Evolutionary conservation across 2,888 invertebrate genomes (phyloP).

Genomic region (Taphrorychus bicolor): DNA sequence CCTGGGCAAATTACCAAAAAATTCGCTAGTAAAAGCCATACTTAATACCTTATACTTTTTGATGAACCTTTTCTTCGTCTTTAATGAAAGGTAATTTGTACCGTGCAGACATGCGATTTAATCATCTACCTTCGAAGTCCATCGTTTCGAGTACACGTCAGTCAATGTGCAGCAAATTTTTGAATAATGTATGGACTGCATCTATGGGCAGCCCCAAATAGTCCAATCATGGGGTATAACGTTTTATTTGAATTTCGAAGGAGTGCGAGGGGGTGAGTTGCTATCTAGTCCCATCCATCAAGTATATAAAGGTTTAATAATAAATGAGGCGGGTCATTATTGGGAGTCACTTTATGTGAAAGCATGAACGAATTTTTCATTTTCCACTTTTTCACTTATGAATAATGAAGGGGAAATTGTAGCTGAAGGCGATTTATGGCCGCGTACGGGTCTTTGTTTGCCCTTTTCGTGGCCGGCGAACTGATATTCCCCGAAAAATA

Average conservation of each 20-base stretch:
- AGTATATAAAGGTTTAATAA: slow-evolving; percentile 49
- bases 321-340: slow-evolving; percentile 53
- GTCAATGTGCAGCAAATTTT: background rate
- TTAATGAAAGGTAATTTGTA: slow-evolving; percentile 3
- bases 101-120: slow-evolving; percentile 1
- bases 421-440: slow-evolving; percentile 49
- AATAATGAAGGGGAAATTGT: slow-evolving; percentile 47
- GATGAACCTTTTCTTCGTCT: slow-evolving; percentile 1
- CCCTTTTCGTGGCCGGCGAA: slow-evolving; percentile 26
- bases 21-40: background rate
- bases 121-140: background rate
- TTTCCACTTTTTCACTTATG: slow-evolving; percentile 54
- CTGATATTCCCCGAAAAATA: slow-evolving; percentile 36
- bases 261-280: background rate
- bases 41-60: background rate
- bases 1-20: background rate
- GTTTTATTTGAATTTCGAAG: background rate
- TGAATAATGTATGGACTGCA: background rate
- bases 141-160: background rate
- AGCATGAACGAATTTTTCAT: slow-evolving; percentile 57
- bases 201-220: background rate
- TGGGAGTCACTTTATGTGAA: slow-evolving; percentile 57
- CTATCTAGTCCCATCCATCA: slow-evolving; percentile 8
- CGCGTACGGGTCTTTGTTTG: slow-evolving; percentile 32
- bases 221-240: background rate